These are phyloP conservation scores for Heteronetta atricapilla DNA, from an alignment of 2,113 vertebrate genomes.

Conservation along the genomic window DNA sequence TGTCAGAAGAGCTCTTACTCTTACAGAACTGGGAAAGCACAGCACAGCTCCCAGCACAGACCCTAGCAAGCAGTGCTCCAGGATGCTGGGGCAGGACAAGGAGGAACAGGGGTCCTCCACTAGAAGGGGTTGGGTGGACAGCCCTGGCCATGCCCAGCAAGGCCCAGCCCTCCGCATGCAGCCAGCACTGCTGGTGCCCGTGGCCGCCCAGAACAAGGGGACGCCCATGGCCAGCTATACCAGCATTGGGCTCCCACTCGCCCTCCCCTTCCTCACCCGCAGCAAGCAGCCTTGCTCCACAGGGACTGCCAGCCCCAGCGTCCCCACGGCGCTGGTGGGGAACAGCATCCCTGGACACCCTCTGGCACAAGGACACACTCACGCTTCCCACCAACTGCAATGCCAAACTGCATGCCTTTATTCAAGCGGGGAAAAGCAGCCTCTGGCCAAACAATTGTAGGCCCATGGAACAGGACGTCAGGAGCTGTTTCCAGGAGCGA, in stretches of 20 bases:
- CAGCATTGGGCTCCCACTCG: rapidly evolving
- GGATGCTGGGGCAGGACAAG: no score
- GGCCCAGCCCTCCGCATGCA: rapidly evolving
- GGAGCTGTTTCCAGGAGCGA: neutral
- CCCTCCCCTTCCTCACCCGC: neutral
- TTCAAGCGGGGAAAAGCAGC: neutral
- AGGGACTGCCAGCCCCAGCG: neutral
- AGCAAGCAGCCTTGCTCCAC: neutral
- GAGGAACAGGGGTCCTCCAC: neutral
- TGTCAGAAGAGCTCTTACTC: no score
- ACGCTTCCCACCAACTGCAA: neutral
- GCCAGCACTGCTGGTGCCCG: no score
- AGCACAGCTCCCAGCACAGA: no score
- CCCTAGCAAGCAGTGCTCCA: no score
- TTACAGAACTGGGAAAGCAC: no score
- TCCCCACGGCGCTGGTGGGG: rapidly evolving
- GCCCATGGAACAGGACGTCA: no score
- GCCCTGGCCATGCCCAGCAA: rapidly evolving
- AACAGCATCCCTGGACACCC: neutral
- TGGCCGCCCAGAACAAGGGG: neutral
- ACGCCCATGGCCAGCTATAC: rapidly evolving
- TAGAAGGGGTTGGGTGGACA: rapidly evolving
- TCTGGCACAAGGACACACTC: neutral
- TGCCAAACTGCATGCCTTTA: neutral
- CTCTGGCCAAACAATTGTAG: no score